Evolutionary conservation across 2,113 vertebrate genomes (phyloP).

Genomic region (Saccopteryx bilineata): DNA sequence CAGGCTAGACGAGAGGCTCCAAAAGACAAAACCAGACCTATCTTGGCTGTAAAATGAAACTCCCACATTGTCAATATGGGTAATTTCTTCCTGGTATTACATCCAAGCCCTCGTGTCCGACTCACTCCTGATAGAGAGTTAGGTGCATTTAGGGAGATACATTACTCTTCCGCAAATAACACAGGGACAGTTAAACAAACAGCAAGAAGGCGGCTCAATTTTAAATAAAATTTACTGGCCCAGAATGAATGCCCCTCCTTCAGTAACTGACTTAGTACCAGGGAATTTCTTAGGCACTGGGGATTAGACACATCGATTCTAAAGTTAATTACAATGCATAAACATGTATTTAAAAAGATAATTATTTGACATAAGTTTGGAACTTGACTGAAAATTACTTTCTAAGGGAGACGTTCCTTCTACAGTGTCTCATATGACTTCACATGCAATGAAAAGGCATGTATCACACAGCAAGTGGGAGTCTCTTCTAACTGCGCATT

Average conservation of each 20-base stretch:
- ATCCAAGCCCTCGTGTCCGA: conserved; percentile 17
- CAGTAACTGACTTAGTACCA: conserved; percentile 63
- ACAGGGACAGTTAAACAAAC: conserved; percentile 80
- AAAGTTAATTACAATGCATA: conserved; percentile 80
- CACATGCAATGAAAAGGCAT: conserved; percentile 13
- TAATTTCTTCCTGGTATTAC: conserved; percentile 38
- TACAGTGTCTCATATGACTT: conserved; percentile 61
- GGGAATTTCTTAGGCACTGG: conserved; percentile 72
- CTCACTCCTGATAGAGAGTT: conserved; percentile 61
- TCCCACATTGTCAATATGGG: neutral
- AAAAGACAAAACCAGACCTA: conserved; percentile 55
- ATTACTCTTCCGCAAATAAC: conserved; percentile 60
- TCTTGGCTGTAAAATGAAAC: conserved; percentile 12
- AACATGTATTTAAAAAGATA: conserved; percentile 80
- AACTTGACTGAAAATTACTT: conserved; percentile 81
- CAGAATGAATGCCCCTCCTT: conserved; percentile 69
- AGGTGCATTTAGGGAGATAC: conserved; percentile 73
- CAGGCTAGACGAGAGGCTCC: conserved; percentile 22
- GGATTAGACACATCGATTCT: conserved; percentile 66
- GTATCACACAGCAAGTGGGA: conserved; percentile 45
- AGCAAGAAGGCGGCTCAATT: conserved; percentile 77
- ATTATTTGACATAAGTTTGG: conserved; percentile 82
- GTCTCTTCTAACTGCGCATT: neutral
- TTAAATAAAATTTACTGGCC: conserved; percentile 82
- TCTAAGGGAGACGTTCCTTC: conserved; percentile 70